Base-by-base conservation (phyloP, 2,888 invertebrate genomes). In the Stegana nigrithorax region DNA sequence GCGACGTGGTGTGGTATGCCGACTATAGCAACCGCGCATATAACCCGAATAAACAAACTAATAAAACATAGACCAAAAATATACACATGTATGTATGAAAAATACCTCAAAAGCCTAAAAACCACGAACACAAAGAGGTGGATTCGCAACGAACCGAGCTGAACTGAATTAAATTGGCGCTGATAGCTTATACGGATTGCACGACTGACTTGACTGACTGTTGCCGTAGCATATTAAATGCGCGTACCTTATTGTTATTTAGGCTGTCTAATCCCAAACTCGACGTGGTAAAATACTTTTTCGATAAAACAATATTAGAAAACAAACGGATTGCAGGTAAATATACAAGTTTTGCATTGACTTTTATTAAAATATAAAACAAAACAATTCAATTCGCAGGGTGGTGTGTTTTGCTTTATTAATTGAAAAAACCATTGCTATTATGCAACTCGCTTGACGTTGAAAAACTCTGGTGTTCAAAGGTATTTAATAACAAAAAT, bases 31-130 rank as follows among this genome's bases (percentile, higher is more conserved):
- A 85, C 85, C 78, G 70, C 72, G 70, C 73, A 80, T 74, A 81
- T 84, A 85, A 84, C 81, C 83, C 83, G 81, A 85, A 85, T 85
- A 85, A 85, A 85, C 85, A 85, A 85, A 85, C 83, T 81, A 80
- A 84, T 85, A 83, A 84, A 83, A 81, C 69, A 76, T 73, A 25
- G 44, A 60, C 44, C 60, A 64, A 65, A 59, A 59, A 67, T 60
- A 62, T 21, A 60, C n/a, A n/a, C 39, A 57, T 56, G 51, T 63
- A 59, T 60, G 47, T 59, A 45, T 50, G 61, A 62, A 59, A 56
- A 63, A 57, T 62, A 57, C 56, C 47, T 57, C 32, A 62, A 62
- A 62, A 50, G 56, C 47, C 44, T 55, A 12, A 60, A 60, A 60
- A 60, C 59, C 51, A 59, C 59, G 47, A 36, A 36, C 44, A 44